Evolutionary conservation across 2,113 vertebrate species (phyloP), one percentile per base, ranked within the genome.

Genomic region (Sinocyclocheilus anshuiensis): DNA sequence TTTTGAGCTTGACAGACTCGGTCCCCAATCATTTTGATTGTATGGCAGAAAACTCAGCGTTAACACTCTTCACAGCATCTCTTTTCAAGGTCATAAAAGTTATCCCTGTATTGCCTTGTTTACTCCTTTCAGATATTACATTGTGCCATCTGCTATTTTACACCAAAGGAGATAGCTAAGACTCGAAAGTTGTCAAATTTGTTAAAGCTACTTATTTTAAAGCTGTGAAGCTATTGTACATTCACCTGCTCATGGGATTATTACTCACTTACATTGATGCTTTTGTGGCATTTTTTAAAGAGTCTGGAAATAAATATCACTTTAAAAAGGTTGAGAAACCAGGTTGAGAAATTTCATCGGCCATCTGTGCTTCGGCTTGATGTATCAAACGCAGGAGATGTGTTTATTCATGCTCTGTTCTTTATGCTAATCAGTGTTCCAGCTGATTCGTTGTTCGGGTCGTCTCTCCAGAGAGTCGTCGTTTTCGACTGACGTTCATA

Each of bases 371-470:
- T 57, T 13, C 18, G 57, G 65, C 50, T 81, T 77, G 6, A 69
- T 75, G 61, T 76, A 85, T 77, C 45, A 22, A 53, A 77, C 0
- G 75, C 29, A 61, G 69, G 57, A 80, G 85, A 77, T 76, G 48
- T 81, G 36, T 63, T 86, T 83, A 80, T 26, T 26, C 15, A 36
- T 24, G 4, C 53, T 87, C 88, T 88, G 86, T 87, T 87, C 83
- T 84, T 84, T 79, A 87, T 90, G 83, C 86, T 80, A 84, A 90
- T 88, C 50, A 59, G 29, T 72, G 61, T 86, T 88, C 79, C 39
- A 74, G 59, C 26, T 80, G 57, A 88, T 86, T 88, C 33, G 59
- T 45, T 81, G n/a, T 87, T 77, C 4, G 36, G 67, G 65, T 16
- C 6, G 18, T 77, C 42, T 84, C 87, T 90, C 86, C n/a, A 45